Evolutionary conservation across 2,113 vertebrate genomes (phyloP).

Genomic region (Chloropsis cyanopogon): DNA sequence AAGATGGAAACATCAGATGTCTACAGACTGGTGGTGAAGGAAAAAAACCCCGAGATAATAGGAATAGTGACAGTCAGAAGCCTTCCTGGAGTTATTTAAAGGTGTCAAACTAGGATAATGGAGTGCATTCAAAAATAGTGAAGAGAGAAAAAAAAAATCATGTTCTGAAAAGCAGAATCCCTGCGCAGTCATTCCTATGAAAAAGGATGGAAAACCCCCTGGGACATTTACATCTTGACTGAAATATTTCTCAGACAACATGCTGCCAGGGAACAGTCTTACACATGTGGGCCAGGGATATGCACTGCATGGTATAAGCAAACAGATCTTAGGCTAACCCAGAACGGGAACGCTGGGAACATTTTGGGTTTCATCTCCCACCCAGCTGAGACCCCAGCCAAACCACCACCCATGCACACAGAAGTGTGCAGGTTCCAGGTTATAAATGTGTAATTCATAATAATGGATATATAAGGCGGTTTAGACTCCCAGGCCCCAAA

Average conservation of each 20-base stretch:
- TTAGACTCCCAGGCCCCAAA: not conserved
- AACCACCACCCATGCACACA: not conserved
- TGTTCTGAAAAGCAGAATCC: not conserved
- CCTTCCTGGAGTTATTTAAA: not conserved
- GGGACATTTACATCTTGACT: not conserved
- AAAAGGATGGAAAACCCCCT: not conserved
- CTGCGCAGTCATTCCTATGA: not conserved
- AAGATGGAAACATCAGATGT: not conserved
- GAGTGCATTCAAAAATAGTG: not conserved
- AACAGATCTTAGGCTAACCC: not conserved
- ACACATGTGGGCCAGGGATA: rapidly evolving
- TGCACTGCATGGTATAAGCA: not conserved
- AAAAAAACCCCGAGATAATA: not conserved
- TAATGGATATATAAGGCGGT: not conserved
- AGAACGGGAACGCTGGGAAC: not conserved
- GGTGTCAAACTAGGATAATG: not conserved
- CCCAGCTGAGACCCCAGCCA: not conserved
- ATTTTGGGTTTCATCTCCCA: not conserved
- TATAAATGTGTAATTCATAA: not conserved
- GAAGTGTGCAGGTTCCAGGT: not conserved
- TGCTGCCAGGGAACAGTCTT: not conserved
- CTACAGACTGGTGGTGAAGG: not conserved
- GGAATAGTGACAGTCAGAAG: not conserved
- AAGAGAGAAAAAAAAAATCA: not conserved
- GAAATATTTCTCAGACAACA: not conserved